Evolutionary conservation across 2,797 vertebrate genomes (phyloP), one percentile per base, ranked within the genome.

Genomic region (Acridotheres tristis): DNA sequence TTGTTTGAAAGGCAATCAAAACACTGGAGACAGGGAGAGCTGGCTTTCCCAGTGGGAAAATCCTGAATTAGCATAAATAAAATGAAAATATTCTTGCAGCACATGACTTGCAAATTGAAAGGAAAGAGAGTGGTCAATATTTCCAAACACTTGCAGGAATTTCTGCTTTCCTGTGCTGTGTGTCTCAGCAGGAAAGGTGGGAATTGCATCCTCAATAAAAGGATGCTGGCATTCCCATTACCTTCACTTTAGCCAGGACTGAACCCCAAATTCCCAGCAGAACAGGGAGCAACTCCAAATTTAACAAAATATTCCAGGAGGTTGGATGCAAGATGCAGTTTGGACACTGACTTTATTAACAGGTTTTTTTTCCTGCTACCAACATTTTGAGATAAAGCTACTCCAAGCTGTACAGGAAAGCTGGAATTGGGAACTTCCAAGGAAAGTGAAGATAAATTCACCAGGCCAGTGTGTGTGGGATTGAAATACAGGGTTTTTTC

Each of bases 1-100:
- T 25, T 93, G 84, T 93, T 92, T 94, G 93, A 90, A 93, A 94
- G 66, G 87, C 20, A 25, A 92, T 82, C 84, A 77, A 93, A 94
- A 87, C 90, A 74, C 13, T 29, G 50, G 65, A 71, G 84, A 61
- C 13, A 16, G 55, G 71, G 40, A 15, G 40, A 76, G 75, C 22
- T 47, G 61, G 36, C 11, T 16, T 79, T 82, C 68, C 71, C 69
- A 51, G 69, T 12, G 57, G 94, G 91, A 76, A 94, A 88, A 88
- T 6, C 40, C 13, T 11, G 6, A 81, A 88, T 81, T 66, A 77
- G 62, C 72, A 53, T 19, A 32, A 90, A 73, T 32, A 66, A 58
- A 73, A 92, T 8, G 27, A 68, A 40, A 85, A 88, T 80, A 5
- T 47, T 83, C 55, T 45, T 45, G 54, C 27, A 68, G 71, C n/a